phyloP scores from a whole-genome alignment of 2,113 vertebrate genomes.

The Phainopepla nitens region DNA sequence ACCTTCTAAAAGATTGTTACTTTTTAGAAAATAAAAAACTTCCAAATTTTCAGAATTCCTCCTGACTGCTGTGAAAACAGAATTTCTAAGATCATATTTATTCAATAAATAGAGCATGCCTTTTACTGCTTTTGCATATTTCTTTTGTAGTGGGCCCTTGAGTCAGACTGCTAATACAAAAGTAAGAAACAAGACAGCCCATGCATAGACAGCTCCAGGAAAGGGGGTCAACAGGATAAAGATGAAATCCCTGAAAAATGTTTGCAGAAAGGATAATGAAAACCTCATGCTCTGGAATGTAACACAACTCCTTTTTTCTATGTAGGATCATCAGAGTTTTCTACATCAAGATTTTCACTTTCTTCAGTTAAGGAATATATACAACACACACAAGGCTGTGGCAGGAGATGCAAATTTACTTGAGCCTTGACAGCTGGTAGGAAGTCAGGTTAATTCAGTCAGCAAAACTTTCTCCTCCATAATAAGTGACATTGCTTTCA shows the following conservation, averaged over 20 bases:
- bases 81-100: neutral
- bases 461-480: neutral
- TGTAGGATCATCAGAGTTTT: neutral
- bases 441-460: constrained; percentile 12
- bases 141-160: neutral
- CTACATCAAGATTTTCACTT: neutral
- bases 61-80: neutral
- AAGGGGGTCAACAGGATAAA: constrained; percentile 23
- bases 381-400: neutral
- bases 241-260: constrained; percentile 18
- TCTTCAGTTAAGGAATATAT: neutral
- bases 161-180: neutral
- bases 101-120: neutral
- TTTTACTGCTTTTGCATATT: neutral
- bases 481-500: constrained; percentile 40
- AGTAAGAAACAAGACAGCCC: neutral
- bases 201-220: neutral
- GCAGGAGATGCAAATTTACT: neutral
- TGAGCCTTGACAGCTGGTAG: neutral
- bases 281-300: neutral
- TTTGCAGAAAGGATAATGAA: constrained; percentile 13
- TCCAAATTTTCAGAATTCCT: neutral
- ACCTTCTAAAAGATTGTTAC: neutral
- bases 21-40: neutral
- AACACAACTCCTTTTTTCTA: neutral